Conservation (phyloP, 2,113 vertebrate species). For the Cryptomyrus ogoouensis region DNA sequence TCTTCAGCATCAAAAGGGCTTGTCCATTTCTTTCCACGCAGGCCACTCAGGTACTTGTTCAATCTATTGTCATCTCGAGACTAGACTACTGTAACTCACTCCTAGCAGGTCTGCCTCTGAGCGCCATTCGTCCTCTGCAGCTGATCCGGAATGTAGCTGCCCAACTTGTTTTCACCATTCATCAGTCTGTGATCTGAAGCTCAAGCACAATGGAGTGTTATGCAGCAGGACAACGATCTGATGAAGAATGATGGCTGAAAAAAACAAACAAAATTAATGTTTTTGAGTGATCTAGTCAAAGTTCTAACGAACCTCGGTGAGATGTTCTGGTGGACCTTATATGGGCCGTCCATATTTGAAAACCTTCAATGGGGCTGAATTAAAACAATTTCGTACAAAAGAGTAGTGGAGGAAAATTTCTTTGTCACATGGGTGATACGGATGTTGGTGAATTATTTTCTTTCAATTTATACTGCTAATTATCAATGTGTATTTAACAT, state of each 20-base stretch:
- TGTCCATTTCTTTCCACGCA: too few relatives aligned
- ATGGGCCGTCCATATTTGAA: neutral
- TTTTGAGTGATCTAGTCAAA: neutral
- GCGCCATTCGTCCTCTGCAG: too few relatives aligned
- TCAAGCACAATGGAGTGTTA: neutral
- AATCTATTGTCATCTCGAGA: too few relatives aligned
- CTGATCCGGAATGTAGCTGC: too few relatives aligned
- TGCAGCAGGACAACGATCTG: neutral
- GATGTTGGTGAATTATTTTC: neutral
- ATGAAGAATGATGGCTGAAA: neutral
- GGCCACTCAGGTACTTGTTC: too few relatives aligned
- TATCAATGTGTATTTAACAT: neutral
- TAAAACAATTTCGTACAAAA: neutral
- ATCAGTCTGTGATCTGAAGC: neutral
- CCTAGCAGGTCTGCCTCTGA: too few relatives aligned
- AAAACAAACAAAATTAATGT: neutral
- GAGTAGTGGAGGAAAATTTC: neutral
- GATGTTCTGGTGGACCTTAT: neutral
- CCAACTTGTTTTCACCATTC: too few relatives aligned
- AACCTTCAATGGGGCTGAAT: neutral
- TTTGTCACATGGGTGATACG: neutral
- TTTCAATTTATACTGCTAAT: neutral
- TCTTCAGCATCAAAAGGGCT: too few relatives aligned
- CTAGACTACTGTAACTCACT: too few relatives aligned
- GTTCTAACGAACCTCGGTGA: neutral